phyloP scores from a whole-genome alignment of 2,888 invertebrate genomes.

The Danaus chrysippus region DNA sequence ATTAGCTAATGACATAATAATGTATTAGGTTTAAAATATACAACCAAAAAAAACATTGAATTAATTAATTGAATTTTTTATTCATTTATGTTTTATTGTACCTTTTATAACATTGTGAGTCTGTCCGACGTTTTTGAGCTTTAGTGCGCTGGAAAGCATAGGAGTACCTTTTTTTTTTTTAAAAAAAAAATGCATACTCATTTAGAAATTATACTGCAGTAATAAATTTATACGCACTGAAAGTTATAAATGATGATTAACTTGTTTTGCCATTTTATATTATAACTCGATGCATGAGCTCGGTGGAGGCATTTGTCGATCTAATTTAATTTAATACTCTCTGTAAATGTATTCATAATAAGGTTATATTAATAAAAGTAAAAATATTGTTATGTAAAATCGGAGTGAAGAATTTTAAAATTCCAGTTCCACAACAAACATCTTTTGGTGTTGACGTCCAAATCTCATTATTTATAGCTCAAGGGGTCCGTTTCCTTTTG shows the following conservation, averaged over 20 bases:
- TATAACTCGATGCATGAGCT: not conserved
- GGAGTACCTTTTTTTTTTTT: slow-evolving; percentile 16
- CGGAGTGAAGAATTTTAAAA: not conserved
- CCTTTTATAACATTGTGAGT: too few relatives aligned
- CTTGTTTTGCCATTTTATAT: not conserved
- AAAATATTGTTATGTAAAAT: slow-evolving; percentile 9
- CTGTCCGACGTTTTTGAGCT: slow-evolving; percentile 8
- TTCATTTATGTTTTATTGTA: too few relatives aligned
- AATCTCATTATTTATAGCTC: slow-evolving; percentile 64
- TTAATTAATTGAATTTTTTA: too few relatives aligned
- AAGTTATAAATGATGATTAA: slow-evolving; percentile 6
- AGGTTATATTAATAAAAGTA: slow-evolving; percentile 10
- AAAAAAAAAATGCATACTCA: slow-evolving; percentile 25
- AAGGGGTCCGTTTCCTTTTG: slow-evolving; percentile 46
- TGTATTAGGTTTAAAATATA: not conserved
- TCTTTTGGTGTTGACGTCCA: slow-evolving; percentile 49
- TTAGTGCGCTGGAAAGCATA: slow-evolving; percentile 19
- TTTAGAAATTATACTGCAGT: slow-evolving; percentile 34
- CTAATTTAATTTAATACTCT: too few relatives aligned
- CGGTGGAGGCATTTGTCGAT: not conserved
- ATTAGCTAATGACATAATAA: not conserved
- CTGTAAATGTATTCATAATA: not conserved
- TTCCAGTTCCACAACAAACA: slow-evolving; percentile 26
- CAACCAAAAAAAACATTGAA: too few relatives aligned
- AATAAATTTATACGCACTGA: slow-evolving; percentile 27